phyloP scores from a whole-genome alignment of 2,113 vertebrate species.

The Thinocorus orbignyianus region DNA sequence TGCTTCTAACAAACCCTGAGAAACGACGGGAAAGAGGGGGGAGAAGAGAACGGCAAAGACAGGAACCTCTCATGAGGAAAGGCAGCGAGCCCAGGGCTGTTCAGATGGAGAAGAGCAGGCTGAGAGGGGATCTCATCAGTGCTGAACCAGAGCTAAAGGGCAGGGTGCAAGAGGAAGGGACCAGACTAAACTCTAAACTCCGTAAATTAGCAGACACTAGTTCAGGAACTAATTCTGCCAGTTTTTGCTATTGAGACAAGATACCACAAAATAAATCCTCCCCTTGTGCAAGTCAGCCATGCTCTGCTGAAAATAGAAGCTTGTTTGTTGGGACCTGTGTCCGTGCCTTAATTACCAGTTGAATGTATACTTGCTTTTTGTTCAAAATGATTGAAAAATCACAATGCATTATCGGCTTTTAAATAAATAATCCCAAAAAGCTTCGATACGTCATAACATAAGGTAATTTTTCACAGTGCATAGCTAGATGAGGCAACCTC shows the following conservation, averaged over 20 bases:
- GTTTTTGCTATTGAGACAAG: not conserved
- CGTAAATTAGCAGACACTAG: rapidly evolving
- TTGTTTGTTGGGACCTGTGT: rapidly evolving
- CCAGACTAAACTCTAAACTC: not conserved
- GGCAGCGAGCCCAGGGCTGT: not conserved
- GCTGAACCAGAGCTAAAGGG: not conserved
- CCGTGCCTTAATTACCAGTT: not conserved
- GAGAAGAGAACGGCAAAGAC: rapidly evolving
- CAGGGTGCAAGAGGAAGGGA: not conserved
- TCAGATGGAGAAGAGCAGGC: not conserved
- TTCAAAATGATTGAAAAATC: not conserved
- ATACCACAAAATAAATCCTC: not conserved
- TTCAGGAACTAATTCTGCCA: not conserved
- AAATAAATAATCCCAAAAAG: not conserved
- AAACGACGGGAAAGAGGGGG: not conserved
- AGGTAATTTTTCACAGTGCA: rapidly evolving
- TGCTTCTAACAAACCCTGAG: rapidly evolving
- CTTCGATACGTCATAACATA: too few species aligned
- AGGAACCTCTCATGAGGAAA: not conserved
- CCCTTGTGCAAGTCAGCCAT: not conserved
- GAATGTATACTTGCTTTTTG: not conserved
- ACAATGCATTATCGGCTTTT: not conserved
- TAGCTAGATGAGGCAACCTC: not conserved
- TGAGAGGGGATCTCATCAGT: not conserved
- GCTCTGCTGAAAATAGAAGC: not conserved